These are phyloP conservation scores for Listronotus bonariensis DNA, from an alignment of 1,140 invertebrate genomes.

Conservation along the genomic window DNA sequence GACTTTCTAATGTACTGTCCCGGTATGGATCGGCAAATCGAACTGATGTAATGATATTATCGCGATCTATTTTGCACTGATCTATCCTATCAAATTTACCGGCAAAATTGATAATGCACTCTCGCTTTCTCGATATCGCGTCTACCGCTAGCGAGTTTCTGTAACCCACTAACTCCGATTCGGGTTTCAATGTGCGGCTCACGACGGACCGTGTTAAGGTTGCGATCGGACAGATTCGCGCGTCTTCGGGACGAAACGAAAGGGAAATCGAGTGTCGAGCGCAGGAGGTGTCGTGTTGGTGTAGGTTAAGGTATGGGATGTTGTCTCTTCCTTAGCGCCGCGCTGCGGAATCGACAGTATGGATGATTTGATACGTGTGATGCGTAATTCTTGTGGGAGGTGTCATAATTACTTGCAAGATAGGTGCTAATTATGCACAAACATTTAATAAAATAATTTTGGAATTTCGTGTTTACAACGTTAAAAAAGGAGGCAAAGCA, in stretches of 20 bases:
- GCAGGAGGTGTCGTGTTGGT: slow-evolving; percentile 36
- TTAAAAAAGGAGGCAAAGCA: too few species aligned
- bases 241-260: slow-evolving; percentile 27
- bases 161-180: slow-evolving; percentile 36
- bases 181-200: slow-evolving; percentile 29
- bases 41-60: slow-evolving; percentile 1
- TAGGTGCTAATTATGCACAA: neutral
- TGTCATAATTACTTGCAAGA: neutral
- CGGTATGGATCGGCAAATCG: neutral
- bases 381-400: slow-evolving; percentile 14
- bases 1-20: too few species aligned
- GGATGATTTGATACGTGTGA: slow-evolving; percentile 12
- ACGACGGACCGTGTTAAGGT: slow-evolving; percentile 28
- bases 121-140: slow-evolving; percentile 21
- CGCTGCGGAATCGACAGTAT: slow-evolving; percentile 8
- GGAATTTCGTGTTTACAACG: too few species aligned
- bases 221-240: slow-evolving; percentile 21
- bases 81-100: slow-evolving; percentile 3
- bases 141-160: slow-evolving; percentile 24
- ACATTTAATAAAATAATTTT: too few species aligned
- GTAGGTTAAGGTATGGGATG: slow-evolving; percentile 34
- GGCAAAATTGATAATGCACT: slow-evolving; percentile 6
- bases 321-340: slow-evolving; percentile 10
- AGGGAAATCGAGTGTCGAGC: slow-evolving; percentile 30
- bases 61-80: neutral